Percentiles rank a stretch among this genome's conserved stretches.
Evolutionary conservation across 2,113 vertebrate genomes (phyloP).

Genomic region (Mustela lutreola): DNA sequence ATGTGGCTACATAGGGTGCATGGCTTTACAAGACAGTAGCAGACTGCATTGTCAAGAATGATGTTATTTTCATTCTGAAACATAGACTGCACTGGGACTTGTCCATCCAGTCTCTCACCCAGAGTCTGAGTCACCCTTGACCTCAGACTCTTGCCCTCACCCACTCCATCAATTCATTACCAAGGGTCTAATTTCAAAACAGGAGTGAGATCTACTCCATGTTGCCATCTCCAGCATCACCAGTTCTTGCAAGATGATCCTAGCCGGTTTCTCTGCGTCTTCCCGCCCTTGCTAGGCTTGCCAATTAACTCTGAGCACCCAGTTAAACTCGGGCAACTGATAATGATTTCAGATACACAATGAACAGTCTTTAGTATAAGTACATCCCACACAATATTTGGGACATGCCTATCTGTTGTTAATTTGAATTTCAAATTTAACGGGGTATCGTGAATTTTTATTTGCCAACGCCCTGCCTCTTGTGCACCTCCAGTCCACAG

Average conservation of each 20-base stretch:
- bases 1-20: accelerated
- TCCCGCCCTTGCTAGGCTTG: not conserved
- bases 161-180: not conserved
- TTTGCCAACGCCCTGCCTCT: not conserved
- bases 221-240: not conserved
- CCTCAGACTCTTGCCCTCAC: not conserved
- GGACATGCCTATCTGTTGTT: not conserved
- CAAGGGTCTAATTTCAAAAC: not conserved
- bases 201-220: not conserved
- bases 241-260: not conserved
- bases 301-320: not conserved
- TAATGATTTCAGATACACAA: not conserved
- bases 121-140: not conserved
- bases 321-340: not conserved
- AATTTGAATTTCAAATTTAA: not conserved
- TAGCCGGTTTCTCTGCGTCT: not conserved
- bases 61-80: not conserved
- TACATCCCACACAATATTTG: not conserved
- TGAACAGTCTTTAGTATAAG: not conserved
- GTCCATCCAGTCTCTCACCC: not conserved
- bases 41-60: not conserved
- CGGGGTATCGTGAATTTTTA: not conserved
- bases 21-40: not conserved
- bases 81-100: not conserved
- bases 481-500: not conserved